phyloP scores from a whole-genome alignment of 2,888 invertebrate genomes.

The Andrena flavipes region DNA sequence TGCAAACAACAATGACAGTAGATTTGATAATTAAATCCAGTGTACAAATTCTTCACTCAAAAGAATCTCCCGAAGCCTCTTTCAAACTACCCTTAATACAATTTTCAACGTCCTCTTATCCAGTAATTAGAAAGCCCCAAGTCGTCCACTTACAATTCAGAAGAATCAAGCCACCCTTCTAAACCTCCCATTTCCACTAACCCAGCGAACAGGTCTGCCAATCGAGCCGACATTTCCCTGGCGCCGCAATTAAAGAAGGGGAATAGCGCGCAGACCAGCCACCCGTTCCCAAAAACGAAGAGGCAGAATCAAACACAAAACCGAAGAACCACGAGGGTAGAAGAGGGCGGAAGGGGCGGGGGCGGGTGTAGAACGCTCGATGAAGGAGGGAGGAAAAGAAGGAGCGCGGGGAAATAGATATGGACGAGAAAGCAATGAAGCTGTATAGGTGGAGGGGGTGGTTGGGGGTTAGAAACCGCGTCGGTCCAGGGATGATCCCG shows the following conservation, averaged over 20 bases:
- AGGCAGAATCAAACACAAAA: background rate
- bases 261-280: background rate
- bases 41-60: background rate
- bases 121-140: no score
- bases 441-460: background rate
- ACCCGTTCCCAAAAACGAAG: background rate
- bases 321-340: no score
- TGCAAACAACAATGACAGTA: background rate
- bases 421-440: slow-evolving; percentile 4
- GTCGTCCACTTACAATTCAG: no score
- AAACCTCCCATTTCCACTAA: background rate
- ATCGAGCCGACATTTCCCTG: background rate
- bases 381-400: slow-evolving; percentile 3
- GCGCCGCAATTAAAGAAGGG: background rate
- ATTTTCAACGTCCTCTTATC: no score
- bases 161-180: background rate
- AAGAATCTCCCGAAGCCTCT: background rate
- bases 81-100: no score
- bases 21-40: no score
- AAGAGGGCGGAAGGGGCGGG: background rate
- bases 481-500: slow-evolving; percentile 80
- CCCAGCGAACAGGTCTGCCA: background rate
- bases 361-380: background rate
- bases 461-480: slow-evolving; percentile 60
- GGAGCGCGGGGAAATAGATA: slow-evolving; percentile 15